Evolutionary conservation across 2,113 vertebrate genomes (phyloP).

Genomic region (Jaculus jaculus): DNA sequence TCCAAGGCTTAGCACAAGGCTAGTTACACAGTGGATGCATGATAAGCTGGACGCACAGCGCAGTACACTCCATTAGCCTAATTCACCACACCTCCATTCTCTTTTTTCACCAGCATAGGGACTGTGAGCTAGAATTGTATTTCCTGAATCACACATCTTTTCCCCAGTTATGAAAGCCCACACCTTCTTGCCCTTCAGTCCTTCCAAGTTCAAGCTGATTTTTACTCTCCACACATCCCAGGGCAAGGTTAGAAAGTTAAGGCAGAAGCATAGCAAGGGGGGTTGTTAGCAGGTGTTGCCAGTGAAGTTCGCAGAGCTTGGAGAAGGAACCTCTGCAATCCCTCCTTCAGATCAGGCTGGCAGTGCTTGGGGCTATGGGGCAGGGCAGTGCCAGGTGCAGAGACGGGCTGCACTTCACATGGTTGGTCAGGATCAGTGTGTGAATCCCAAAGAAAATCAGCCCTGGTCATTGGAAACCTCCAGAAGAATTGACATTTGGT

Average conservation of each 20-base stretch:
- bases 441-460: conserved; percentile 9
- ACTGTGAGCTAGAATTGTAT: neutral
- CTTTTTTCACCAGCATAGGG: neutral
- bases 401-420: neutral
- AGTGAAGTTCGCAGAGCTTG: neutral
- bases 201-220: neutral
- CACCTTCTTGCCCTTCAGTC: neutral
- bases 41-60: neutral
- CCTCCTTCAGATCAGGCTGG: neutral
- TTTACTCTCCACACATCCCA: neutral
- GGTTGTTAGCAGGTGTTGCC: neutral
- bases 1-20: neutral
- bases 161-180: neutral
- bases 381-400: too few relatives aligned
- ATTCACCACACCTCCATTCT: neutral
- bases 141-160: neutral
- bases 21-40: neutral
- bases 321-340: neutral
- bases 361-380: too few relatives aligned
- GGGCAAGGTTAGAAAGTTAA: neutral
- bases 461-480: neutral
- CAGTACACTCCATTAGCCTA: neutral
- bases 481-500: neutral
- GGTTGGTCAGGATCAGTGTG: neutral
- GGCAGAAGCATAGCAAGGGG: neutral